Evolutionary conservation across 2,113 vertebrate genomes (phyloP).

Genomic region (Sylvilagus bachmani): DNA sequence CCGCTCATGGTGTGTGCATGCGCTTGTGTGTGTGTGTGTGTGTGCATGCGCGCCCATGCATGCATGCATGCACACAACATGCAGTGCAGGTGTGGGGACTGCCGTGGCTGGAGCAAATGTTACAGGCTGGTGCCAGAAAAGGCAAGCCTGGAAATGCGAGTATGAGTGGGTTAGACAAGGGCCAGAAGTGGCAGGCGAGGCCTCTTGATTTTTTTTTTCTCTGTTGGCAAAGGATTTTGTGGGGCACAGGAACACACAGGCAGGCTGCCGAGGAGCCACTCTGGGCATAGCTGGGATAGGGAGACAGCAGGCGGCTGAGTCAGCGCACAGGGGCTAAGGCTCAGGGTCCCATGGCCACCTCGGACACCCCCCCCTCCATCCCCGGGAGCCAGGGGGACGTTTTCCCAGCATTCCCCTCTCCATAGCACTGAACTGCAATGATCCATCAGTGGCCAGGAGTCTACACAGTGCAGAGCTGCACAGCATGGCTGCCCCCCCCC

Average conservation of each 20-base stretch:
- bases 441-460: not conserved
- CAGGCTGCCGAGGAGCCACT: not conserved
- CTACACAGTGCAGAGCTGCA: not conserved
- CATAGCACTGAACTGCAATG: not conserved
- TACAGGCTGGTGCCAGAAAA: not conserved
- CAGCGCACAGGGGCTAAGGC: not conserved
- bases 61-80: too few relatives aligned
- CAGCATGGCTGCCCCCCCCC: not conserved
- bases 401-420: not conserved
- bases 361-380: not conserved
- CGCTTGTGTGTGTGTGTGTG: too few relatives aligned
- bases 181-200: not conserved
- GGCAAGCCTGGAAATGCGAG: too few relatives aligned
- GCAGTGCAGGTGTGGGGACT: not conserved
- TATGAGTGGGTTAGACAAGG: not conserved
- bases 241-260: not conserved
- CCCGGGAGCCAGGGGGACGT: not conserved
- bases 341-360: not conserved
- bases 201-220: not conserved
- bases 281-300: not conserved
- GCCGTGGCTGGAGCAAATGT: not conserved
- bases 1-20: fast-evolving
- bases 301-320: not conserved
- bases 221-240: not conserved
- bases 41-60: too few relatives aligned